These are phyloP conservation scores for Crax fasciolata DNA, from an alignment of 2,797 vertebrate species.

Conservation along the genomic window DNA sequence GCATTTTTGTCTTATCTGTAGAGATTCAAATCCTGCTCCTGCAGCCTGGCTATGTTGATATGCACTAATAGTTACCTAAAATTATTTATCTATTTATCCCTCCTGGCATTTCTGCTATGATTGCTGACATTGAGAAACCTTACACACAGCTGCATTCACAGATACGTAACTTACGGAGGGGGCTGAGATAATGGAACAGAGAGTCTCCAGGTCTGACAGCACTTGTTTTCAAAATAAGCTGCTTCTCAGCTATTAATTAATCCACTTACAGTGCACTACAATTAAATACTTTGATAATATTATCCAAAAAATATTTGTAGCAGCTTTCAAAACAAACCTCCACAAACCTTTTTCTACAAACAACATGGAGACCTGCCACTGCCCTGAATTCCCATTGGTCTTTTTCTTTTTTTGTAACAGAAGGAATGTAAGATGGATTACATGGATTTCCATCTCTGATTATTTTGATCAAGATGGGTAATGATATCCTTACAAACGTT, in stretches of 20 bases:
- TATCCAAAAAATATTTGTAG: not conserved
- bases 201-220: not conserved
- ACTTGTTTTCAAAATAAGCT: not conserved
- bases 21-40: conserved; percentile 10
- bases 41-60: not conserved
- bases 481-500: not conserved
- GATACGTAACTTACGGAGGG: fast-evolving
- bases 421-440: not conserved
- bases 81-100: conserved; percentile 49
- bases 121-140: conserved; percentile 1
- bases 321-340: not conserved
- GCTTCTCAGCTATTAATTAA: not conserved
- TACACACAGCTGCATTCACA: not conserved
- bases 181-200: not conserved
- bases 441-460: not conserved
- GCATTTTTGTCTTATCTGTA: not conserved
- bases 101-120: conserved; percentile 11
- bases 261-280: not conserved
- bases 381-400: not conserved
- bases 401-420: not conserved
- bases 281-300: not conserved
- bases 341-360: not conserved
- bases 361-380: not conserved
- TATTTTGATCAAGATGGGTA: not conserved
- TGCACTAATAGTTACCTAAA: not conserved